phyloP scores from a whole-genome alignment of 2,797 vertebrate genomes.

The Emydoidea blandingii region DNA sequence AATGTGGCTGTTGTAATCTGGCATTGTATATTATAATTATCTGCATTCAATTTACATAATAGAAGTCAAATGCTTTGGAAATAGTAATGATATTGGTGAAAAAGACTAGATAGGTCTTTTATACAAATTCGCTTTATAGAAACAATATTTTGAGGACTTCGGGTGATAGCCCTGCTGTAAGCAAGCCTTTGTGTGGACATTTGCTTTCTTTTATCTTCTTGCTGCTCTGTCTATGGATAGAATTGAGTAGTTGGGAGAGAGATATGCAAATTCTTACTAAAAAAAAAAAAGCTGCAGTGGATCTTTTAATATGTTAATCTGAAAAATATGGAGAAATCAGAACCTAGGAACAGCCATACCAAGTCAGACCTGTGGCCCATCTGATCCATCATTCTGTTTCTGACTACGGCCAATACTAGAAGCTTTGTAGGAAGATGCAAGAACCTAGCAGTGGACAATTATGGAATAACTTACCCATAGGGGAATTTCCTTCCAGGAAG shows the following conservation, averaged over 20 bases:
- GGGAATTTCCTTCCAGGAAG: not conserved
- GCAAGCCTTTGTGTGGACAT: not conserved
- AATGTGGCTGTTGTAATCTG: not conserved
- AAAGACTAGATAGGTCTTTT: not conserved
- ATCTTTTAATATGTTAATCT: not conserved
- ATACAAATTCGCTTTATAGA: not conserved
- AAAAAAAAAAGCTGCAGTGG: not conserved
- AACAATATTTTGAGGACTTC: not conserved
- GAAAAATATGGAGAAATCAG: not conserved
- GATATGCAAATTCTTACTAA: not conserved
- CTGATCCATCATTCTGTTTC: not conserved
- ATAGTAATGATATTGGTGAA: not conserved
- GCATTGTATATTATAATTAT: conserved; percentile 6
- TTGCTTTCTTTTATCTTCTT: not conserved
- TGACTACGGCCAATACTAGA: not conserved
- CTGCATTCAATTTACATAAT: conserved; percentile 51
- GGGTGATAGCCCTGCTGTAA: not conserved
- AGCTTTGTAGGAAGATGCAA: not conserved
- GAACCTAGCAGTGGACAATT: not conserved
- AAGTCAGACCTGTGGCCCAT: not conserved
- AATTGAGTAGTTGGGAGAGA: not conserved
- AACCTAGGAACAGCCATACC: not conserved
- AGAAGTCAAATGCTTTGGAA: conserved; percentile 39
- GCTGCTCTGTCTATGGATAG: rapidly evolving
- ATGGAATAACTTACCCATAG: not conserved